phyloP scores from a whole-genome alignment of 1,140 invertebrate genomes.

The Pachypsylla venusta region DNA sequence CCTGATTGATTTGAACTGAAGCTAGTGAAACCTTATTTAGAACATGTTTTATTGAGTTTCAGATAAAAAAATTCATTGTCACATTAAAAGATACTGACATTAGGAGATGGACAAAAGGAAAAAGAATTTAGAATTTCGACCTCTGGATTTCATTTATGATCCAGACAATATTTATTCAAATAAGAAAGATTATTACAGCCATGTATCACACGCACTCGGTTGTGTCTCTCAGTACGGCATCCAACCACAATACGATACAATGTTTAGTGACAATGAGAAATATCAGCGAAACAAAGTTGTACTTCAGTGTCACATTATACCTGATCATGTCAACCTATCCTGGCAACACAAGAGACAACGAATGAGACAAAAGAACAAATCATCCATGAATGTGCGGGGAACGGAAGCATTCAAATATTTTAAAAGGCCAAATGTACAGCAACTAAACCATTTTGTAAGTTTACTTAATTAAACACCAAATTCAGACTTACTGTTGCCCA shows the following conservation, averaged over 20 bases:
- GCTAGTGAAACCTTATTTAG: no score
- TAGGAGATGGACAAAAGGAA: not conserved
- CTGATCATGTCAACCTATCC: conserved; percentile 1
- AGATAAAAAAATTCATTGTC: no score
- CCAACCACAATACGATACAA: not conserved
- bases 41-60: no score
- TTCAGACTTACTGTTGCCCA: no score
- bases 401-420: not conserved
- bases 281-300: not conserved
- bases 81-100: no score
- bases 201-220: not conserved
- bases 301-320: not conserved
- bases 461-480: no score
- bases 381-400: not conserved
- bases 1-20: no score
- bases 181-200: not conserved
- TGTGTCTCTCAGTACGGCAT: not conserved
- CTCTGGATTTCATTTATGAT: conserved; percentile 4
- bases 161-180: not conserved
- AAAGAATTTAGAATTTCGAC: not conserved
- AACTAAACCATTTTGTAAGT: conserved; percentile 3
- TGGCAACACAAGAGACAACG: not conserved
- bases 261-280: conserved; percentile 1
- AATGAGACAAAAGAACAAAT: not conserved
- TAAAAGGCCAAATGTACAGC: not conserved